These are phyloP conservation scores for Lamproptera curius DNA, from an alignment of 2,888 invertebrate genomes.

Conservation along the genomic window DNA sequence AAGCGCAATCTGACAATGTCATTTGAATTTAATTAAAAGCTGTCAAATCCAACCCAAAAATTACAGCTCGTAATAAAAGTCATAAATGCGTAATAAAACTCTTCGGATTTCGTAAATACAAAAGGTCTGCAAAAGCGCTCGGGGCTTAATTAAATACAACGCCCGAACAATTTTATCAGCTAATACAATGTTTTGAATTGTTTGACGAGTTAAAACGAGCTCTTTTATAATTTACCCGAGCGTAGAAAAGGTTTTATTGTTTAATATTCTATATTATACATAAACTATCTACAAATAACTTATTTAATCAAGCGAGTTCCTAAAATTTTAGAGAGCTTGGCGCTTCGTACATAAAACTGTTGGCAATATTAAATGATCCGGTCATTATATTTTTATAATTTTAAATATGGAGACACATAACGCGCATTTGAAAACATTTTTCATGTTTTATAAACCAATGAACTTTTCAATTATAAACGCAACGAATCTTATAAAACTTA, in stretches of 20 bases:
- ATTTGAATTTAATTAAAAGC: slow-evolving; percentile 24
- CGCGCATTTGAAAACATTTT: no score
- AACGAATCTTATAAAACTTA: no score
- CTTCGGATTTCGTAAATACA: slow-evolving; percentile 40
- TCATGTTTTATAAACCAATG: no score
- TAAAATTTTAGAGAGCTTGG: no score
- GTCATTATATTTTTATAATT: no score
- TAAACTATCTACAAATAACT: slow-evolving; percentile 1
- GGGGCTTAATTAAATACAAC: slow-evolving; percentile 69
- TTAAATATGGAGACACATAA: no score
- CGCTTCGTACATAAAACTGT: no score
- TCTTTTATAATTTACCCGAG: slow-evolving; percentile 60
- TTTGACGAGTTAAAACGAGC: slow-evolving; percentile 60
- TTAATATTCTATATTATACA: slow-evolving; percentile 35
- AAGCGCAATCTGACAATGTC: no score
- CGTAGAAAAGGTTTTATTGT: slow-evolving; percentile 56
- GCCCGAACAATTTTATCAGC: slow-evolving; percentile 56
- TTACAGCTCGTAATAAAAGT: slow-evolving; percentile 39
- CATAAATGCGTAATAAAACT: slow-evolving; percentile 50
- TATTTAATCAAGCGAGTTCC: no score
- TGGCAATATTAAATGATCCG: no score
- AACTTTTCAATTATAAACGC: no score
- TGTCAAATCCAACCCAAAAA: slow-evolving; percentile 44
- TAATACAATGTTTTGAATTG: slow-evolving; percentile 75
- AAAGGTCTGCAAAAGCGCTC: slow-evolving; percentile 53